A percentile compares a stretch with the other conserved stretches of the same genome.
These are phyloP conservation scores for Acrobasis suavella DNA, from an alignment of 2,888 invertebrate species.

Conservation along the genomic window DNA sequence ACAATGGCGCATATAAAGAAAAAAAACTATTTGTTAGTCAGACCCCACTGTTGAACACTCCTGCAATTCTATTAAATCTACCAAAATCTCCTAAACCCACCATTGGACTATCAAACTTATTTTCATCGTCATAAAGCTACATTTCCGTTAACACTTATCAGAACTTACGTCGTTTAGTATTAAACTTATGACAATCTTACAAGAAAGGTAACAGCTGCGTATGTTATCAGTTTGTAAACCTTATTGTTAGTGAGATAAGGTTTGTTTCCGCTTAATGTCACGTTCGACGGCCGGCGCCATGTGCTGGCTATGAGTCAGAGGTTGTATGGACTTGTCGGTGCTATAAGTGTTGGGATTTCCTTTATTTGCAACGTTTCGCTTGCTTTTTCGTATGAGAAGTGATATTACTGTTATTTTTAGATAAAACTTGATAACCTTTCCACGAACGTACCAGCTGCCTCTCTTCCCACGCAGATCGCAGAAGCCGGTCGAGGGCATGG, in stretches of 20 bases:
- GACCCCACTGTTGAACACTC: constrained; percentile 28
- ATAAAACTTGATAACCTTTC: no score
- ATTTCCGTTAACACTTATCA: constrained; percentile 16
- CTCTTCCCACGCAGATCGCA: no score
- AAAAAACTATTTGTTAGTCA: constrained; percentile 32
- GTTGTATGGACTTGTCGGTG: constrained; percentile 32
- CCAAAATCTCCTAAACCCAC: constrained; percentile 9
- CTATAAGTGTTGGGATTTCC: constrained; percentile 37
- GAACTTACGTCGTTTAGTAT: constrained; percentile 18
- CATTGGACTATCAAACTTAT: constrained; percentile 25
- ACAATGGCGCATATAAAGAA: constrained; percentile 20
- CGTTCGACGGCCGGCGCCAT: constrained; percentile 36
- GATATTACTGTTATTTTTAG: no score
- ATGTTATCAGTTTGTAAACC: constrained; percentile 33
- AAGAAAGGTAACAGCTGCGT: constrained; percentile 31
- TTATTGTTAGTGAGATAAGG: constrained; percentile 31
- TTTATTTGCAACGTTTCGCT: constrained; percentile 30
- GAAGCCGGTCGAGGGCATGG: no score
- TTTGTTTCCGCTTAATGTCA: constrained; percentile 31
- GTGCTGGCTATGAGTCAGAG: constrained; percentile 40
- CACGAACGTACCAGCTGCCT: no score
- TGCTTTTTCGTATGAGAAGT: not conserved
- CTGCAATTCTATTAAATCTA: constrained; percentile 24
- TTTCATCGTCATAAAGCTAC: not conserved
- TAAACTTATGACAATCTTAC: constrained; percentile 3